Conservation (phyloP, 2,113 vertebrate genomes). For the Phalacrocorax brasilianus region DNA sequence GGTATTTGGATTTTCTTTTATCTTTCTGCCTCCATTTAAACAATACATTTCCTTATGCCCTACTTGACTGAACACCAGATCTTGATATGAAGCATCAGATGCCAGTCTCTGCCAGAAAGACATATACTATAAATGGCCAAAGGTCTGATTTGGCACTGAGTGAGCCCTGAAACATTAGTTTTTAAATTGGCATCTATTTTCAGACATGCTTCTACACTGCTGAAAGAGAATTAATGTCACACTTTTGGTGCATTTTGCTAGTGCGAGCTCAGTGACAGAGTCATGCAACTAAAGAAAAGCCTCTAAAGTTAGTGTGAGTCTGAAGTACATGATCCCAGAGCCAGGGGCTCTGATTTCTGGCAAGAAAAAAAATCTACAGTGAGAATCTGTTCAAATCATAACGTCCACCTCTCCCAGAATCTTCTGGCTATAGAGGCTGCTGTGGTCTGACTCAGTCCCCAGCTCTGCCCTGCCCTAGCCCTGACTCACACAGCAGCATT, state of each 20-base stretch:
- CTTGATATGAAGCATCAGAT: slow-evolving; percentile 19
- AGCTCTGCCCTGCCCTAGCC: neutral
- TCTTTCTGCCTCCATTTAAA: neutral
- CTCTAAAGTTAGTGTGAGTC: neutral
- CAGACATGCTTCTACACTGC: neutral
- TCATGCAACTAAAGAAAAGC: neutral
- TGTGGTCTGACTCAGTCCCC: neutral
- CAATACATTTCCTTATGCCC: neutral
- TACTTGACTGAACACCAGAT: slow-evolving; percentile 30
- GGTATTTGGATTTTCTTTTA: rapidly evolving
- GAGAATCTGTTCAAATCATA: neutral
- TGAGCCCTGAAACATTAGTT: slow-evolving; percentile 16
- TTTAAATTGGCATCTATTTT: slow-evolving; percentile 52
- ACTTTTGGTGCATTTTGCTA: neutral
- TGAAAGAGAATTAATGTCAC: slow-evolving; percentile 26
- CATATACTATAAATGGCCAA: slow-evolving; percentile 46
- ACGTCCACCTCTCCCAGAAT: rapidly evolving
- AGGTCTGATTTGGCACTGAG: slow-evolving; percentile 37
- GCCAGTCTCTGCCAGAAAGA: slow-evolving; percentile 7
- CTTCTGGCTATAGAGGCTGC: neutral
- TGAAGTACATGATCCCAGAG: slow-evolving; percentile 3
- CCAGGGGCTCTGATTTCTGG: neutral
- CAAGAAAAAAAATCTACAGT: neutral
- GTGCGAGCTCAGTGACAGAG: neutral
- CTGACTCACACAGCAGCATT: neutral